Conservation (phyloP, 1,140 invertebrate genomes). For the Lepidurus packardi region DNA sequence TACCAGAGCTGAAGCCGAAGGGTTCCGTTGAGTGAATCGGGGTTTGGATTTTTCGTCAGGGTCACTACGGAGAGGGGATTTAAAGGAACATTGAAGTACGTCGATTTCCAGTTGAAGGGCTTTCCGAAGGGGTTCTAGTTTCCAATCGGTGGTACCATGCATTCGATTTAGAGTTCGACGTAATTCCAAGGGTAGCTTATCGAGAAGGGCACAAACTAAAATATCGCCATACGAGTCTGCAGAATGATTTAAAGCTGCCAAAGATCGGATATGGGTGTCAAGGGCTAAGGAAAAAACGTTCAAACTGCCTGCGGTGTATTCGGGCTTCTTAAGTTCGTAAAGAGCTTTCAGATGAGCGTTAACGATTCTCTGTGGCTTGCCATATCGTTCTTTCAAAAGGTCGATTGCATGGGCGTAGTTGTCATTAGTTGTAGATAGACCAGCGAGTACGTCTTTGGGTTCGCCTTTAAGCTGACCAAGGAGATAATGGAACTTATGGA, state of each 20-base stretch:
- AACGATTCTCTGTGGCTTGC: conserved; percentile 2
- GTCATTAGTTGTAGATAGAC: conserved; percentile 23
- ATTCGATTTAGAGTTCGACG: no score
- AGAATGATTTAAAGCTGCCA: no score
- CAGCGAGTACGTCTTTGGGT: neutral
- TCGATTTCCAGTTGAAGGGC: neutral
- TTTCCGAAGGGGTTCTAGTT: no score
- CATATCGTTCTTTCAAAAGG: conserved; percentile 24
- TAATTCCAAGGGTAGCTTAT: no score
- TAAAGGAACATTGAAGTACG: neutral
- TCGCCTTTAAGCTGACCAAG: conserved; percentile 7
- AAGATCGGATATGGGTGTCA: conserved; percentile 8
- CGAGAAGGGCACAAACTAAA: no score
- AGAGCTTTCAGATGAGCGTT: conserved; percentile 23
- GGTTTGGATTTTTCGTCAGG: neutral
- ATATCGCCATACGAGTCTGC: no score
- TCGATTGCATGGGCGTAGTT: conserved; percentile 11
- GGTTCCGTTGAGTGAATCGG: neutral
- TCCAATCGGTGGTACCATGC: no score
- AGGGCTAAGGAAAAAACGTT: neutral
- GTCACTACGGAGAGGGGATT: neutral
- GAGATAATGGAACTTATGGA: conserved; percentile 25
- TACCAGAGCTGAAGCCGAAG: neutral
- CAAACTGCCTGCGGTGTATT: neutral
- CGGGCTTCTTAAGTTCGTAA: conserved; percentile 16